Percentiles rank a stretch among this genome's conserved stretches.
These are phyloP conservation scores for Malaclemys terrapin DNA, from an alignment of 2,113 vertebrate genomes.

Conservation along the genomic window DNA sequence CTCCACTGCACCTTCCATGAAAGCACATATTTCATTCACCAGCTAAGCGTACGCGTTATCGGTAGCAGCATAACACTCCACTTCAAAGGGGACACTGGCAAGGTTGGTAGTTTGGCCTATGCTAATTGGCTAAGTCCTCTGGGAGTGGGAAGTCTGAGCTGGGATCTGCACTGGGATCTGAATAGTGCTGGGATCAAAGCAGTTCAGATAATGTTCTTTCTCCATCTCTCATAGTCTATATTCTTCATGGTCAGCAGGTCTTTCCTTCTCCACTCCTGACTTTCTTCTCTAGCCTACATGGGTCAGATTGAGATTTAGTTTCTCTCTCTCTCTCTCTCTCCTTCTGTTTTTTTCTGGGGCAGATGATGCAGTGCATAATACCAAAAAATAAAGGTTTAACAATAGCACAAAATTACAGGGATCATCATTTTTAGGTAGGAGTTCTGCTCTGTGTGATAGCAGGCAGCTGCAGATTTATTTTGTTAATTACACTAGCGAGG, in stretches of 20 bases:
- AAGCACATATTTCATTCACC: accelerated
- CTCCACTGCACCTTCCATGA: background rate
- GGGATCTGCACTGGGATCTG: background rate
- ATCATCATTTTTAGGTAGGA: background rate
- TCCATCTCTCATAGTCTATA: background rate
- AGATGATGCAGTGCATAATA: background rate
- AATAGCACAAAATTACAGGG: background rate
- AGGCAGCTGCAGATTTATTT: conserved; percentile 53
- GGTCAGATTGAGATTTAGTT: background rate
- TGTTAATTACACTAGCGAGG: conserved; percentile 41
- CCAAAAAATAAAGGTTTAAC: background rate
- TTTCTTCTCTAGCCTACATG: background rate
- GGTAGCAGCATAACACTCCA: background rate
- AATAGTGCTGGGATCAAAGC: accelerated
- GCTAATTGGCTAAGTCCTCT: background rate
- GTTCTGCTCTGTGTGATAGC: background rate
- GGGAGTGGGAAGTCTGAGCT: accelerated
- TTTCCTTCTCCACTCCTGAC: background rate
- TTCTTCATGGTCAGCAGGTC: background rate
- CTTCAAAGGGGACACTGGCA: background rate
- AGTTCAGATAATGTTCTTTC: background rate
- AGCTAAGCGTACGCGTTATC: accelerated
- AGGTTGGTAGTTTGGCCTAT: background rate
- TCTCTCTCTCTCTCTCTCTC: background rate
- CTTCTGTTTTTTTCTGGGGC: background rate